These are phyloP conservation scores for Caranx ignobilis DNA, from an alignment of 2,113 vertebrate species.

Conservation along the genomic window DNA sequence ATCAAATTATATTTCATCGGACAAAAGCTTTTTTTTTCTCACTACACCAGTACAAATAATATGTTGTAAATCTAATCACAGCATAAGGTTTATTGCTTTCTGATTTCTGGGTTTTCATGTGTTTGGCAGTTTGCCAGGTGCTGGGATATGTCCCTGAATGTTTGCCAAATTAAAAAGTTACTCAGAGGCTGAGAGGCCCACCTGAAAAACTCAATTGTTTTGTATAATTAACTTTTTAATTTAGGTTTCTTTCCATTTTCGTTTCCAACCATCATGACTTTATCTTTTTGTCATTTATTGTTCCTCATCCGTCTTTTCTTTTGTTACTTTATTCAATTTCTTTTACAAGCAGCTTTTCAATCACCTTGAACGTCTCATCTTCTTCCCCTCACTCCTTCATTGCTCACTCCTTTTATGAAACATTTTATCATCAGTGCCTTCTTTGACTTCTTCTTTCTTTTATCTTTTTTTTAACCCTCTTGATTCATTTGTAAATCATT, in stretches of 20 bases:
- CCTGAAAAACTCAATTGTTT: constrained; percentile 23
- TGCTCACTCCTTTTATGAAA: constrained; percentile 21
- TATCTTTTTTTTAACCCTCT: constrained; percentile 4
- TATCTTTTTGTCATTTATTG: background rate
- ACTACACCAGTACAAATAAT: constrained; percentile 63
- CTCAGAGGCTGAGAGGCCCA: background rate
- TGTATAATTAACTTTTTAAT: constrained; percentile 26
- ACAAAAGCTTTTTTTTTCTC: constrained; percentile 68
- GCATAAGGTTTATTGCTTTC: constrained; percentile 67
- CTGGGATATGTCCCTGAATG: constrained; percentile 38
- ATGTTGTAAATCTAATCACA: constrained; percentile 75
- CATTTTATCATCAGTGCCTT: constrained; percentile 32
- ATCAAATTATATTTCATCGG: constrained; percentile 78
- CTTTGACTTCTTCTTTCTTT: background rate
- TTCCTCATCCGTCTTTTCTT: background rate
- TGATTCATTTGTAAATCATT: constrained; percentile 34
- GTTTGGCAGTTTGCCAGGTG: constrained; percentile 53
- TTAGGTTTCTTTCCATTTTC: background rate
- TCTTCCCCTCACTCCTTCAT: constrained; percentile 1
- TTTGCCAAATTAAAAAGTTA: constrained; percentile 50
- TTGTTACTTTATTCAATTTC: background rate
- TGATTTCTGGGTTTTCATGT: constrained; percentile 67
- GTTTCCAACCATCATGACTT: background rate
- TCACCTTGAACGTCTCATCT: constrained; percentile 26
- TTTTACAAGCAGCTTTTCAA: background rate